These are phyloP conservation scores for Cisticola juncidis DNA, from an alignment of 2,113 vertebrate genomes.

Conservation along the genomic window DNA sequence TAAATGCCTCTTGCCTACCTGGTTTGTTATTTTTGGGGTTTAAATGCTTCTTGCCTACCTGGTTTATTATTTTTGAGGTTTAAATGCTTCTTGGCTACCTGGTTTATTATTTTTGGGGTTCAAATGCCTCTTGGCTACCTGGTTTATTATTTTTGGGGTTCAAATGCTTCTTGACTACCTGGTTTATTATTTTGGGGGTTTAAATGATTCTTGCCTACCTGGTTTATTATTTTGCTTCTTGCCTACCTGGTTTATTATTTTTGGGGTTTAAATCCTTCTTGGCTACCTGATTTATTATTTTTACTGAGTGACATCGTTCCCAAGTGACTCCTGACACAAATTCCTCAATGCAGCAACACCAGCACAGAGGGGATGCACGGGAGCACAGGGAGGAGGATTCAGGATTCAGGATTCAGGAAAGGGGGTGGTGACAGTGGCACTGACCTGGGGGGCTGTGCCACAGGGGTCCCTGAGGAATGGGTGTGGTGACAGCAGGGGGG, in stretches of 20 bases:
- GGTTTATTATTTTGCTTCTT: too few species aligned
- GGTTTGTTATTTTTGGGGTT: background rate
- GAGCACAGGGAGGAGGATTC: fast-evolving
- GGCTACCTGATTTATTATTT: background rate
- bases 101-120: too few species aligned
- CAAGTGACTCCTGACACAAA: background rate
- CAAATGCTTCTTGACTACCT: too few species aligned
- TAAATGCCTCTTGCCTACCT: background rate
- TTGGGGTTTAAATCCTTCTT: background rate
- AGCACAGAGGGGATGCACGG: fast-evolving
- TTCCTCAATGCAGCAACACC: background rate
- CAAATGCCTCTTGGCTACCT: too few species aligned
- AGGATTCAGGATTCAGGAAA: background rate
- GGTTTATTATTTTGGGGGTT: too few species aligned
- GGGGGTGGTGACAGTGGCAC: fast-evolving
- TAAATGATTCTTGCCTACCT: too few species aligned
- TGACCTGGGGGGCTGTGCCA: constrained; percentile 74
- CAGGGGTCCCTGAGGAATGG: constrained; percentile 72
- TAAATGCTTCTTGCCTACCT: background rate
- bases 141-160: too few species aligned
- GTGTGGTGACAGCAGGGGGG: constrained; percentile 52
- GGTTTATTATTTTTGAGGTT: background rate
- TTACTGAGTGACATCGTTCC: background rate
- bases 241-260: too few species aligned
- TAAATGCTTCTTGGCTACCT: too few species aligned